Evolutionary conservation across 2,888 invertebrate species (phyloP).

Genomic region (Stramonita haemastoma): DNA sequence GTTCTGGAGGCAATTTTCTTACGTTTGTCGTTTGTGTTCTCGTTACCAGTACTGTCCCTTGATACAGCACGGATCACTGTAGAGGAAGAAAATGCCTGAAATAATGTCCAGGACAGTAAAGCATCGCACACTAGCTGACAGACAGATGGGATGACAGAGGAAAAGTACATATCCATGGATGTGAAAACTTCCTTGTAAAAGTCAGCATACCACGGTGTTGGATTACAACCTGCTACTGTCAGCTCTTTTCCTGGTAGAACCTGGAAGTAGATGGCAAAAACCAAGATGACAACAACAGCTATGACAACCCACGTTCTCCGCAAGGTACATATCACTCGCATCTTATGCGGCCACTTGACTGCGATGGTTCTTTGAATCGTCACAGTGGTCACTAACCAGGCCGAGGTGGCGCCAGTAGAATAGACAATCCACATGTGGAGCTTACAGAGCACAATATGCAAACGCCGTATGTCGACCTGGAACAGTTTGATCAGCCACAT

Average conservation of each 20-base stretch:
- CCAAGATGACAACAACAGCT: not conserved
- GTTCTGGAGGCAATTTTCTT: slow-evolving; percentile 6
- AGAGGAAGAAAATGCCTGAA: not conserved
- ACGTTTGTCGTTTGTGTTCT: not conserved
- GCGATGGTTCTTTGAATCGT: not conserved
- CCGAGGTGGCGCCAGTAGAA: not conserved
- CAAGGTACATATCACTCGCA: not conserved
- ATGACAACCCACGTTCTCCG: not conserved
- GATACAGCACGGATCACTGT: not conserved
- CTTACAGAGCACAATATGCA: not conserved
- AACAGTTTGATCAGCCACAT: not conserved
- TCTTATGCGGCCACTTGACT: not conserved
- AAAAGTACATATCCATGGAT: not conserved
- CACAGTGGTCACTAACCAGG: not conserved
- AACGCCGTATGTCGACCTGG: not conserved
- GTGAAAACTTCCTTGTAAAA: not conserved
- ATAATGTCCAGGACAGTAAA: not conserved
- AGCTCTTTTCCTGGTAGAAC: not conserved
- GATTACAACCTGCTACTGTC: not conserved
- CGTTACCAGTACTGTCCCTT: not conserved
- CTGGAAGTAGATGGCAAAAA: not conserved
- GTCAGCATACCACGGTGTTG: not conserved
- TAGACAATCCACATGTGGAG: not conserved
- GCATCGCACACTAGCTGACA: not conserved
- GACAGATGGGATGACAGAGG: not conserved